phyloP scores from a whole-genome alignment of 2,113 vertebrate genomes.

The Myotis brandtii region DNA sequence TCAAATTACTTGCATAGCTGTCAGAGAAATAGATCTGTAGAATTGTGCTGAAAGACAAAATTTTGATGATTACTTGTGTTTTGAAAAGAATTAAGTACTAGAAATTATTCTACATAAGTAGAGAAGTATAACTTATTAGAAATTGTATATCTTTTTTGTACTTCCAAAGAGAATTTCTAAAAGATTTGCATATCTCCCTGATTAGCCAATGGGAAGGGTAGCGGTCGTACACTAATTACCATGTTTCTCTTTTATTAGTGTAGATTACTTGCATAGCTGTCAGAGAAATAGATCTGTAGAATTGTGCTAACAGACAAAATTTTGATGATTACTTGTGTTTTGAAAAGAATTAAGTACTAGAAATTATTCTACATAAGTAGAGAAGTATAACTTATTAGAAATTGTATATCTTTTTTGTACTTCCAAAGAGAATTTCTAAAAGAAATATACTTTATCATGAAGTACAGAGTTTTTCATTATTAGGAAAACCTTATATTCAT shows the following conservation, averaged over 20 bases:
- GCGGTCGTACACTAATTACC: no score
- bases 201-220: no score
- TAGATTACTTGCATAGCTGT: no score
- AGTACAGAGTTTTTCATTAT: conserved; percentile 49
- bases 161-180: conserved; percentile 41
- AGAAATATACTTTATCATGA: conserved; percentile 22
- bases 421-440: conserved; percentile 46
- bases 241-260: no score
- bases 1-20: background rate
- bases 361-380: conserved; percentile 4
- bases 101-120: conserved; percentile 1
- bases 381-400: conserved; percentile 39
- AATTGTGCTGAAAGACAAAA: background rate
- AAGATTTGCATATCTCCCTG: no score
- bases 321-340: background rate
- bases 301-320: background rate
- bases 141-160: conserved; percentile 36
- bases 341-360: background rate
- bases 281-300: background rate
- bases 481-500: conserved; percentile 58
- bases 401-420: conserved; percentile 31
- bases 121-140: conserved; percentile 36
- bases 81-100: background rate
- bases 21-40: background rate
- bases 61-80: background rate